Evolutionary conservation across 2,797 vertebrate species (phyloP).

Genomic region (Etheostoma nigrum): DNA sequence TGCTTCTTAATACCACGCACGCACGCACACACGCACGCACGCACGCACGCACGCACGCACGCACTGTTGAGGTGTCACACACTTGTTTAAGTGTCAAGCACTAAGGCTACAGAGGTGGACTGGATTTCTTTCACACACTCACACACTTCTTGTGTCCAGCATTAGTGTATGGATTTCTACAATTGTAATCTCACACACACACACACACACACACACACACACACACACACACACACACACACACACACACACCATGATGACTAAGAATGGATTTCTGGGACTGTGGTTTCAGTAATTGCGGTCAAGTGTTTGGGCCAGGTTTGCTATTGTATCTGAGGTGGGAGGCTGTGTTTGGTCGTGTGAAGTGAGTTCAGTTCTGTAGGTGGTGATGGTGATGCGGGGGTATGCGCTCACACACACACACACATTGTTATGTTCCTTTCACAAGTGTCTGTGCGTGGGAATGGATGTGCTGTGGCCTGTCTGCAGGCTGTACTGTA

Average conservation of each 20-base stretch:
- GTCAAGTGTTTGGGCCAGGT: conserved; percentile 70
- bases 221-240: conserved; percentile 13
- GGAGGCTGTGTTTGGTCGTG: conserved; percentile 65
- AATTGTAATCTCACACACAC: conserved; percentile 23
- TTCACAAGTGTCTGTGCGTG: conserved; percentile 71
- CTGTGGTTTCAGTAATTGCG: conserved; percentile 63
- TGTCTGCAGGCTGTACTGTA: conserved; percentile 63
- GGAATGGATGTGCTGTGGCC: conserved; percentile 64
- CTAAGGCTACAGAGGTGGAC: conserved; percentile 17
- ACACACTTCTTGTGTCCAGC: conserved; percentile 35
- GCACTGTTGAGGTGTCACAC: conserved; percentile 50
- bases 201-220: conserved; percentile 2
- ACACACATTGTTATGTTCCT: conserved; percentile 39
- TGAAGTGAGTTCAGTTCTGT: conserved; percentile 65
- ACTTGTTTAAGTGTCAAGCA: conserved; percentile 38
- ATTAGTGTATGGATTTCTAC: conserved; percentile 42
- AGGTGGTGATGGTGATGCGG: conserved; percentile 52
- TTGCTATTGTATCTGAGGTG: conserved; percentile 71
- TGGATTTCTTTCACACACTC: conserved; percentile 38
- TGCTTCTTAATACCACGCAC: conserved; percentile 58
- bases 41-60: background rate
- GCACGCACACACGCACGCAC: conserved; percentile 15
- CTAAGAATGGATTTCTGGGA: conserved; percentile 59
- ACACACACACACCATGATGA: conserved; percentile 27
- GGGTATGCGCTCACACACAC: background rate